Conservation (phyloP, 2,888 invertebrate genomes). For the Drosophila seclusa region DNA sequence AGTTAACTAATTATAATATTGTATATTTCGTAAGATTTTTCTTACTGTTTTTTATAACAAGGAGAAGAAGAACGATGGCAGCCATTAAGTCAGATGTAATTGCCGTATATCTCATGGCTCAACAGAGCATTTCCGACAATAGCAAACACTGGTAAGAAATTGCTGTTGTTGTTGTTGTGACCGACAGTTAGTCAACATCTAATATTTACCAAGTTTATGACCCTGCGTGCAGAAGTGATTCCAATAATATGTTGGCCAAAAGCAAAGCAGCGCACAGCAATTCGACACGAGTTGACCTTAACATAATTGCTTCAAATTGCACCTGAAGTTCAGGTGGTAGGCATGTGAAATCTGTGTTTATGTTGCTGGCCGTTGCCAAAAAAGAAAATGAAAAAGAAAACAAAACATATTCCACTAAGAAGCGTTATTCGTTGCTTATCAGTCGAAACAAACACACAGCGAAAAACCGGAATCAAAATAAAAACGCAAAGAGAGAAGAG, state of each 20-base stretch:
- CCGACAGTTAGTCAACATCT: constrained; percentile 25
- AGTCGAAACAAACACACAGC: constrained; percentile 59
- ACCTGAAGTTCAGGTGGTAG: constrained; percentile 54
- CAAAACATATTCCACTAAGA: constrained; percentile 43
- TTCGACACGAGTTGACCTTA: constrained; percentile 57
- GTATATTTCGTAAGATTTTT: not conserved
- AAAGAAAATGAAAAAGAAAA: constrained; percentile 17
- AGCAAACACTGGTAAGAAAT: not conserved
- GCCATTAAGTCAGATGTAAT: constrained; percentile 22
- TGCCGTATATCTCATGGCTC: constrained; percentile 15
- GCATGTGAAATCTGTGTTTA: constrained; percentile 55
- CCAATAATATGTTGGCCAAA: constrained; percentile 46
- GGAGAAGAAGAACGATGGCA: not conserved
- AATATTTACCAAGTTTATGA: constrained; percentile 47
- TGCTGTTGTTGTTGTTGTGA: not conserved
- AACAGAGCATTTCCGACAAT: constrained; percentile 36
- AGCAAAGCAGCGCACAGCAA: constrained; percentile 29
- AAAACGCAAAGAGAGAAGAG: constrained; percentile 48
- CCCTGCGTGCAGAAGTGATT: constrained; percentile 42
- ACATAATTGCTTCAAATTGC: constrained; percentile 57
- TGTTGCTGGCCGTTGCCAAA: constrained; percentile 31
- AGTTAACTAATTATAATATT: constrained; percentile 10
- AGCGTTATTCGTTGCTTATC: constrained; percentile 57
- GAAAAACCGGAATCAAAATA: constrained; percentile 77
- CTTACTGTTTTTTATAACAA: not conserved